phyloP scores from a whole-genome alignment of 2,113 vertebrate genomes.

The Ginglymostoma cirratum region DNA sequence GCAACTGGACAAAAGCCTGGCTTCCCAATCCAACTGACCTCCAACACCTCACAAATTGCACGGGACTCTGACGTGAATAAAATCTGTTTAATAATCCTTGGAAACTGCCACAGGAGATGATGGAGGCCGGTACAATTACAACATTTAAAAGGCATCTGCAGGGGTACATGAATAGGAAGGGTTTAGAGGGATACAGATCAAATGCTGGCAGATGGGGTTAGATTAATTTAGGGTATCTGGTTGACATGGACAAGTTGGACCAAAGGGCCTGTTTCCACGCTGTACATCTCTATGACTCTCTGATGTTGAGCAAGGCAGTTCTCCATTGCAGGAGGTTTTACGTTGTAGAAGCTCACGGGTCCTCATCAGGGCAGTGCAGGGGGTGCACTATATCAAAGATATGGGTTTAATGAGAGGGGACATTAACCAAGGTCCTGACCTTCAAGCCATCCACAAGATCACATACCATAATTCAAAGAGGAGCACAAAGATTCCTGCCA shows the following conservation, averaged over 20 bases:
- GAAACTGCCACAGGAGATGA: not conserved
- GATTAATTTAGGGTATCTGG: no score
- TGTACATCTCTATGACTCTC: no score
- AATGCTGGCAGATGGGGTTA: no score
- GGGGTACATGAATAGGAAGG: no score
- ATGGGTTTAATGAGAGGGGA: not conserved
- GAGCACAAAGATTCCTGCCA: not conserved
- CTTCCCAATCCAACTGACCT: not conserved
- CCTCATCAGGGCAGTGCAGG: not conserved
- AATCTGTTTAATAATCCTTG: not conserved
- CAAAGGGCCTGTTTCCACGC: no score
- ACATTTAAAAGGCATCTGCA: no score
- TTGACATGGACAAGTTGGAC: no score
- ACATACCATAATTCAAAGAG: not conserved
- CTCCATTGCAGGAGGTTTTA: not conserved
- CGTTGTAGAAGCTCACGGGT: not conserved
- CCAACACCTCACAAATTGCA: not conserved
- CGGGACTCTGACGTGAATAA: not conserved
- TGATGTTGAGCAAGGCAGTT: no score
- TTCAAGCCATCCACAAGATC: not conserved
- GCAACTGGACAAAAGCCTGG: not conserved
- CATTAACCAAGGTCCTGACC: not conserved
- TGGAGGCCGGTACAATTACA: not conserved
- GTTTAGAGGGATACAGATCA: no score
- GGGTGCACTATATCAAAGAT: not conserved